Conservation (phyloP, 2,888 invertebrate species). For the Troides aeacus region DNA sequence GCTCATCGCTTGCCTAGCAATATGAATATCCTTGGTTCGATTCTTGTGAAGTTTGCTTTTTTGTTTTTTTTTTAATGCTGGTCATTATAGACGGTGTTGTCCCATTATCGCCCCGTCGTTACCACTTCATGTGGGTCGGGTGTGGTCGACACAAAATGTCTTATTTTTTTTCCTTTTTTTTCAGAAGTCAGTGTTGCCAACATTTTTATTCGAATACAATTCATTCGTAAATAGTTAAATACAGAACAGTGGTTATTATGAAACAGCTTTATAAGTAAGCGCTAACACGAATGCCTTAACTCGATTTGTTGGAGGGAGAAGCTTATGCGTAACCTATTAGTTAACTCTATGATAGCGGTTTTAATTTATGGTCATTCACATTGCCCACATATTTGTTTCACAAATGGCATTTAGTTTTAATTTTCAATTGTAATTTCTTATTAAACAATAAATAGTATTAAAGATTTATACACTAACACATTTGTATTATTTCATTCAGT, state of each 20-base stretch:
- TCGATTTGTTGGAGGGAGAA: constrained; percentile 28
- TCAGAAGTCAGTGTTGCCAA: not conserved
- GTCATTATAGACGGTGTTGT: not conserved
- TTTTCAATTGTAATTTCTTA: constrained; percentile 48
- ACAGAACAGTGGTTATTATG: constrained; percentile 3
- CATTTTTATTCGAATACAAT: not conserved
- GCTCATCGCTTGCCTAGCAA: too few relatives aligned
- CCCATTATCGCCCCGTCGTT: not conserved
- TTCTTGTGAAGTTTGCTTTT: not conserved
- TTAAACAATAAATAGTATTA: constrained; percentile 71
- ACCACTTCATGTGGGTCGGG: too few relatives aligned
- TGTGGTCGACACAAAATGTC: too few relatives aligned
- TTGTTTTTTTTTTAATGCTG: not conserved
- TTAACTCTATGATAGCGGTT: constrained; percentile 39
- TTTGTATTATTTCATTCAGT: constrained; percentile 42
- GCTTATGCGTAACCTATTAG: constrained; percentile 35
- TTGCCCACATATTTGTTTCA: constrained; percentile 31
- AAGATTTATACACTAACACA: constrained; percentile 50
- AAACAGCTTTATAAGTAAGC: constrained; percentile 32
- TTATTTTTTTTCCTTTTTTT: too few relatives aligned
- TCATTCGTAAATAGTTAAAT: constrained; percentile 20
- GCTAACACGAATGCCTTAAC: constrained; percentile 35
- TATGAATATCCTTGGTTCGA: not conserved
- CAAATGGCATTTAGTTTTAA: constrained; percentile 39
- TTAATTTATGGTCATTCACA: constrained; percentile 43